Percentiles rank a stretch among this genome's conserved stretches.
Conservation (phyloP, 2,113 vertebrate species). For the Rhea pennata region DNA sequence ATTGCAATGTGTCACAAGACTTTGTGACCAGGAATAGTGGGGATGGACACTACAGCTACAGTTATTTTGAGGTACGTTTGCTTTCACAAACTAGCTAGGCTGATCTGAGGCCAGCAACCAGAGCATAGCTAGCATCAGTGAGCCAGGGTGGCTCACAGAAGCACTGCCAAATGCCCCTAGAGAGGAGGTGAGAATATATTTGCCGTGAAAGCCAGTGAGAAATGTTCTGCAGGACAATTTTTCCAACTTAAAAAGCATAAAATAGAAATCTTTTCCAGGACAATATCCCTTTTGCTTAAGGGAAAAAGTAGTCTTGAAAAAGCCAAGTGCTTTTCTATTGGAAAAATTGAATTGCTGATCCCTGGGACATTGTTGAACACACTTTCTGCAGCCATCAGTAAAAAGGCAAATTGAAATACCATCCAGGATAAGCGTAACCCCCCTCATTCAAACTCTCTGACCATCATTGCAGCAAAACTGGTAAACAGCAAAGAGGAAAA, state of each 20-base stretch:
- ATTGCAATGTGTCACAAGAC: accelerated
- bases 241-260: not conserved
- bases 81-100: not conserved
- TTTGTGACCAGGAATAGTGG: not conserved
- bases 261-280: conserved; percentile 25
- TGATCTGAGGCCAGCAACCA: accelerated
- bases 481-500: not conserved
- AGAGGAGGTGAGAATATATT: not conserved
- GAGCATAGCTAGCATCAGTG: not conserved
- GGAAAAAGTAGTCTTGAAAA: conserved; percentile 3
- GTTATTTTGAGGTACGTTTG: not conserved
- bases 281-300: conserved; percentile 23
- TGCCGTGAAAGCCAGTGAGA: not conserved
- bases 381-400: not conserved
- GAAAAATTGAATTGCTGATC: not conserved
- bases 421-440: not conserved
- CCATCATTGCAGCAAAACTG: not conserved
- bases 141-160: accelerated
- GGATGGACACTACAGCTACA: not conserved
- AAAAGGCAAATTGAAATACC: conserved; percentile 29
- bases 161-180: not conserved
- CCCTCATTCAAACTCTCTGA: not conserved
- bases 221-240: not conserved
- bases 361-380: conserved; percentile 9
- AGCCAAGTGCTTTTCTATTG: not conserved